Percentiles rank a stretch among this genome's conserved stretches.
Evolutionary conservation across 2,888 invertebrate species (phyloP).

Genomic region (Cephus runcator): DNA sequence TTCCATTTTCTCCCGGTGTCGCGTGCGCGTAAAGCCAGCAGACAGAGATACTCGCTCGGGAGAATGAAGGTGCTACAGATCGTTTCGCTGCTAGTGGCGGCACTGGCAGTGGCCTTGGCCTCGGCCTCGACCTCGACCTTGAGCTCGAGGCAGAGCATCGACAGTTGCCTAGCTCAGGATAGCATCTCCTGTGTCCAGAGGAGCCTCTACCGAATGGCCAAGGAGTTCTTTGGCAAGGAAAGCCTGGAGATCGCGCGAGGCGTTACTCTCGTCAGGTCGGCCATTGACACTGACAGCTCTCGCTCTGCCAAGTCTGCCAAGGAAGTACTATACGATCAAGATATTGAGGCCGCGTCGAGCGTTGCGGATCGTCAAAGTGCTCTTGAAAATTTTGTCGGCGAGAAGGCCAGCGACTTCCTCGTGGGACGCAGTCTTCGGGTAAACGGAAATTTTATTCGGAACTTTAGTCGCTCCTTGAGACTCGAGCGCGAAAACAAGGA

Average conservation of each 20-base stretch:
- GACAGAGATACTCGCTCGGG: background rate
- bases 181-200: slow-evolving; percentile 74
- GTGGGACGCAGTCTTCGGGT: slow-evolving; percentile 67
- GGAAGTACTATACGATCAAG: slow-evolving; percentile 65
- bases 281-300: slow-evolving; percentile 39
- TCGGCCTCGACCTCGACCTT: slow-evolving; percentile 23
- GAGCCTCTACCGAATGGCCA: slow-evolving; percentile 70
- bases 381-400: slow-evolving; percentile 70
- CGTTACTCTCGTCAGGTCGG: slow-evolving; percentile 66
- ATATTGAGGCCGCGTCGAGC: slow-evolving; percentile 67
- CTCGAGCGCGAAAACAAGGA: no score
- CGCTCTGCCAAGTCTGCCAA: slow-evolving; percentile 66
- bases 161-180: slow-evolving; percentile 72
- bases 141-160: slow-evolving; percentile 61
- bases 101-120: slow-evolving; percentile 29
- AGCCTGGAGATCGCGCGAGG: slow-evolving; percentile 70
- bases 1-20: no score
- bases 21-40: no score
- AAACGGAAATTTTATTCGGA: slow-evolving; percentile 19
- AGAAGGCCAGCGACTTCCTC: slow-evolving; percentile 69
- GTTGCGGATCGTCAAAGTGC: slow-evolving; percentile 69
- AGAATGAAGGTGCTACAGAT: slow-evolving; percentile 1
- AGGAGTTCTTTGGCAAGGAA: slow-evolving; percentile 71
- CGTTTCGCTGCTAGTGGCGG: background rate
- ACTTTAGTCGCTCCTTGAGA: no score